These are phyloP conservation scores for Poeciliopsis prolifica DNA, from an alignment of 2,113 vertebrate species.

Conservation along the genomic window DNA sequence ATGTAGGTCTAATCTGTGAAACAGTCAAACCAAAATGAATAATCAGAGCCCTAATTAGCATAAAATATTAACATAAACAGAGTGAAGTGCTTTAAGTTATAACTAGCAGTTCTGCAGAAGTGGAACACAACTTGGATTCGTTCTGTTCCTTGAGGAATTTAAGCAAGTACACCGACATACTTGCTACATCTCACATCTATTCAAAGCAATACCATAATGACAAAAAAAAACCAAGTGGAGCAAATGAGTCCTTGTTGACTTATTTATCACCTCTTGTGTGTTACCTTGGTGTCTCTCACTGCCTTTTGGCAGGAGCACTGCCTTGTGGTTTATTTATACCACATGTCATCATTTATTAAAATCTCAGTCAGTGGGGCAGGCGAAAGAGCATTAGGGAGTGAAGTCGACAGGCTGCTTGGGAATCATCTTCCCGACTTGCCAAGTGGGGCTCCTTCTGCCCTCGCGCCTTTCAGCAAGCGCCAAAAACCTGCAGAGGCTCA, in stretches of 20 bases:
- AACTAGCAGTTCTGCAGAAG: constrained; percentile 33
- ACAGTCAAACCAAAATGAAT: background rate
- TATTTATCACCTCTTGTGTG: constrained; percentile 76
- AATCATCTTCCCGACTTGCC: constrained; percentile 69
- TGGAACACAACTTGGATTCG: constrained; percentile 24
- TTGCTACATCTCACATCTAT: constrained; percentile 35
- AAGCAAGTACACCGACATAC: constrained; percentile 22
- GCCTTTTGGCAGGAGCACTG: constrained; percentile 76
- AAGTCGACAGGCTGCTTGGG: constrained; percentile 71
- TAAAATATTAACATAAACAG: constrained; percentile 6
- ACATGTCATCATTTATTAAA: constrained; percentile 85
- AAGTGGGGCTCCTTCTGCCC: constrained; percentile 71
- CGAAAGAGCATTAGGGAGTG: constrained; percentile 70
- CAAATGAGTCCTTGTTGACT: constrained; percentile 78
- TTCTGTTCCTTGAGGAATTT: constrained; percentile 34
- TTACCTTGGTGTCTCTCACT: constrained; percentile 76
- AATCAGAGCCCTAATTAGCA: background rate
- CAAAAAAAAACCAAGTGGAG: constrained; percentile 63
- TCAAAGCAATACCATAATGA: constrained; percentile 25
- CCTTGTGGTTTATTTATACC: constrained; percentile 84
- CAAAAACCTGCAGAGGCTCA: constrained; percentile 53
- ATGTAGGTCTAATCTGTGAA: background rate
- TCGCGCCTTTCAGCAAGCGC: constrained; percentile 23
- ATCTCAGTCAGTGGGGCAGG: constrained; percentile 86
- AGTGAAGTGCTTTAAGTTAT: constrained; percentile 25